Percentiles rank a stretch among this genome's conserved stretches.
phyloP scores from a whole-genome alignment of 1,140 invertebrate species.

The Caenorhabditis tropicalis region DNA sequence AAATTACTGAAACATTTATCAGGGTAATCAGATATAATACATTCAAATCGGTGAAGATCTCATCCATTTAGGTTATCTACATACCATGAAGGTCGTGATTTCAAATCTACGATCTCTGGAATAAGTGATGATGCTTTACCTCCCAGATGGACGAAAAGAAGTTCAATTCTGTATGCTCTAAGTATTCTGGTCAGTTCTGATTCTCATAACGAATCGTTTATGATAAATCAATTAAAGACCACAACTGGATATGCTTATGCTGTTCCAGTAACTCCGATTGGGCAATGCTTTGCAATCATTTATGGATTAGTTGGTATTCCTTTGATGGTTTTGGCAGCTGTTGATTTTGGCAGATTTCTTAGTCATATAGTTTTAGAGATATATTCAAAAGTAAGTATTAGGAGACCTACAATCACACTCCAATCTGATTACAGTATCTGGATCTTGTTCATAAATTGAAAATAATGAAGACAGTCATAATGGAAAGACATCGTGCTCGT shows the following conservation, averaged over 20 bases:
- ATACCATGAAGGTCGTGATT: conserved; percentile 7
- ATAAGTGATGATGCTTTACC: conserved; percentile 45
- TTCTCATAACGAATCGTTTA: background rate
- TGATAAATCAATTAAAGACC: conserved; percentile 42
- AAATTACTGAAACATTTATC: conserved; percentile 1
- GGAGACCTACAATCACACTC: background rate
- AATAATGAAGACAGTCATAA: conserved; percentile 19
- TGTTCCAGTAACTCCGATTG: conserved; percentile 53
- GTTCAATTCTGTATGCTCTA: conserved; percentile 68
- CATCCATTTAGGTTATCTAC: background rate
- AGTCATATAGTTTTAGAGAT: conserved; percentile 68
- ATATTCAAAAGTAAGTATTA: conserved; percentile 62
- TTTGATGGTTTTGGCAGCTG: conserved; percentile 63
- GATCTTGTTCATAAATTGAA: conserved; percentile 22
- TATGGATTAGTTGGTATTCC: conserved; percentile 61
- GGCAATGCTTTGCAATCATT: conserved; percentile 54
- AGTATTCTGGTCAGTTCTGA: conserved; percentile 65
- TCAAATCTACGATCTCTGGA: conserved; percentile 4
- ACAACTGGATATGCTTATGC: conserved; percentile 59
- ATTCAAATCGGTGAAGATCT: background rate
- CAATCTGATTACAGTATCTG: background rate
- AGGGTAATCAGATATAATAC: background rate
- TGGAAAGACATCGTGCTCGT: conserved; percentile 25
- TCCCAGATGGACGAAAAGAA: conserved; percentile 63
- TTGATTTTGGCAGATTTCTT: conserved; percentile 70